Percentiles rank a stretch among this genome's conserved stretches.
These are phyloP conservation scores for Periphyllus acericola DNA, from an alignment of 2,888 invertebrate genomes.

Conservation along the genomic window DNA sequence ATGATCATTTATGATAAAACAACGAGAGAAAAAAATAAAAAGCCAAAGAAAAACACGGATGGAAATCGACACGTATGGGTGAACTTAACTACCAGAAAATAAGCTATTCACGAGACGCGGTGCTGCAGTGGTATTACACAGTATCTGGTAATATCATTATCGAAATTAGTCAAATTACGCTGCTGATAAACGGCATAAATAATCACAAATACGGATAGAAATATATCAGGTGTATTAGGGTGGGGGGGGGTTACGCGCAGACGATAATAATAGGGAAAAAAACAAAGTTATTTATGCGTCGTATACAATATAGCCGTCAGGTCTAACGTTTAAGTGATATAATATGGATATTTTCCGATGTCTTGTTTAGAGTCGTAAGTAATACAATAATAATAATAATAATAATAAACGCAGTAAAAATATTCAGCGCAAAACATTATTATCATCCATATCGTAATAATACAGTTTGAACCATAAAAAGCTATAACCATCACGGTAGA, in stretches of 20 bases:
- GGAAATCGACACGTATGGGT: neutral
- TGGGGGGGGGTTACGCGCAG: neutral
- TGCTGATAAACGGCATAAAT: slow-evolving; percentile 29
- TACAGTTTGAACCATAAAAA: no score
- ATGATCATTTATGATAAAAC: neutral
- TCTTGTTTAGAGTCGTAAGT: no score
- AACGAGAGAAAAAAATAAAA: no score
- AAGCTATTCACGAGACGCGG: neutral
- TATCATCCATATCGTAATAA: no score
- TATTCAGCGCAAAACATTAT: no score
- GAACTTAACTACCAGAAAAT: slow-evolving; percentile 17
- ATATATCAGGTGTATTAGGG: neutral
- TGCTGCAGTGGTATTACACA: neutral
- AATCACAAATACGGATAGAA: slow-evolving; percentile 2
- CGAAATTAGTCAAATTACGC: neutral
- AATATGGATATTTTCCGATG: no score
- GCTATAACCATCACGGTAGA: no score
- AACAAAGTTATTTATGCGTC: neutral
- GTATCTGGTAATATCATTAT: neutral
- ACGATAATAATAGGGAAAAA: neutral
- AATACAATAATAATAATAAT: no score
- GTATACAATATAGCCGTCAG: no score
- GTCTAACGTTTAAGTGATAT: no score
- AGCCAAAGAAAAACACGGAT: neutral
- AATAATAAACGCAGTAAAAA: no score